phyloP scores from a whole-genome alignment of 2,797 vertebrate genomes.

The Eptatretus atami region DNA sequence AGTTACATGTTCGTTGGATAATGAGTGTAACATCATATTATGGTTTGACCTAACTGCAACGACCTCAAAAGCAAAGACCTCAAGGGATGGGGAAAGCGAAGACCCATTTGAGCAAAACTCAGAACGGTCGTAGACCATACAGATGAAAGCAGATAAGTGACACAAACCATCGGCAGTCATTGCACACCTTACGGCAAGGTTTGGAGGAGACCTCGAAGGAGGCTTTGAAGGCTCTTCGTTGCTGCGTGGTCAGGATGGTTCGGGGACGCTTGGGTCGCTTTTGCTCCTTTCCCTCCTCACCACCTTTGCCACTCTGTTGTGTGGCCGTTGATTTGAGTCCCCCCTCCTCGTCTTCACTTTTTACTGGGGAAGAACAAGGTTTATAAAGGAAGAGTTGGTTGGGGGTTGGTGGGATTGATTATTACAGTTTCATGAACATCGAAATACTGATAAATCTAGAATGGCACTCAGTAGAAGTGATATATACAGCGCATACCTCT shows the following conservation, averaged over 20 bases:
- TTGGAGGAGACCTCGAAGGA: conserved; percentile 67
- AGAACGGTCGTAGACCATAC: too few species aligned
- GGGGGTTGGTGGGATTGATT: neutral
- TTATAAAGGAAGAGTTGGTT: neutral
- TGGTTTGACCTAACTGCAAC: too few species aligned
- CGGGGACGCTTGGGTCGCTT: conserved; percentile 51
- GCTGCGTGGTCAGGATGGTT: conserved; percentile 56
- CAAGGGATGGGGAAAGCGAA: too few species aligned
- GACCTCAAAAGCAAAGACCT: too few species aligned
- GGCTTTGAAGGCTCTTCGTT: conserved; percentile 51
- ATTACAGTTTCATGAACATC: neutral
- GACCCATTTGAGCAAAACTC: too few species aligned
- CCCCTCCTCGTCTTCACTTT: conserved; percentile 52
- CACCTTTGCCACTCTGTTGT: conserved; percentile 20
- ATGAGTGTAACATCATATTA: too few species aligned
- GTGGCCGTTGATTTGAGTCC: conserved; percentile 13
- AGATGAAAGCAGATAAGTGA: too few species aligned
- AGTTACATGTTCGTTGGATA: too few species aligned
- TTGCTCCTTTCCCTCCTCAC: conserved; percentile 38
- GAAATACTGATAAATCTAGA: neutral
- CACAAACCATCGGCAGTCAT: too few species aligned
- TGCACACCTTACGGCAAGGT: conserved; percentile 40
- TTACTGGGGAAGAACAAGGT: conserved; percentile 18
- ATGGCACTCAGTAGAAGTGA: neutral
- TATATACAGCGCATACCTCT: too few species aligned